Evolutionary conservation across 2,888 invertebrate species (phyloP), one percentile per base, ranked within the genome.

Genomic region (Helobdella robusta): DNA sequence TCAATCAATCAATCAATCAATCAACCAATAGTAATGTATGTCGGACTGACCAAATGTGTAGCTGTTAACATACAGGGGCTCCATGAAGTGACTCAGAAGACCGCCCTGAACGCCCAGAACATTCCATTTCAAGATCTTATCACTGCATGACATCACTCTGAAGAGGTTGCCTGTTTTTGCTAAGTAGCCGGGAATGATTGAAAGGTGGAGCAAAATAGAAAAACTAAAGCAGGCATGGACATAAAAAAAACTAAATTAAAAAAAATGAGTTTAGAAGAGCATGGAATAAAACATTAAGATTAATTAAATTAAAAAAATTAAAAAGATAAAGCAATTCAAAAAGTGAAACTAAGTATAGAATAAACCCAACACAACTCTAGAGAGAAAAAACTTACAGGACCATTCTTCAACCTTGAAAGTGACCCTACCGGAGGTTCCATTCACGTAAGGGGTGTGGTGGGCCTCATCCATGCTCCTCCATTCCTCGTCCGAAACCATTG

Each of bases 91-190:
- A 30, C 73, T 72, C 58, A 73, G 72, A 2, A 76, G 68, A 0
- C 75, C 75, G 8, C 78, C 77, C 70, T 78, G 78, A 18, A 78
- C 56, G 0, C 78, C 78, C 0, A 77, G 72, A 2, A 76, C 69
- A 66, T 77, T 77, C 76, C 77, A 78, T 50, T 73, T 72, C 2
- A 77, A 69, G 3, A 78, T 68, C 70, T 78, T 78, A 65, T 78
- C 78, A 67, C 75, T 76, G 59, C 73, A 71, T 0, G 74, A 73
- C 77, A 77, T 77, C 30, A 73, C 72, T 35, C 68, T 46, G 18
- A 70, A 48, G 3, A 44, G 61, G 35, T 65, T 20, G 5, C 61
- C 67, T n/a, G n/a, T n/a, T n/a, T n/a, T n/a, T n/a, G n/a, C n/a
- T n/a, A n/a, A n/a, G n/a, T n/a, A n/a, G n/a, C n/a, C n/a, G n/a